Conservation (phyloP, 2,797 vertebrate species). For the Lacerta agilis region DNA sequence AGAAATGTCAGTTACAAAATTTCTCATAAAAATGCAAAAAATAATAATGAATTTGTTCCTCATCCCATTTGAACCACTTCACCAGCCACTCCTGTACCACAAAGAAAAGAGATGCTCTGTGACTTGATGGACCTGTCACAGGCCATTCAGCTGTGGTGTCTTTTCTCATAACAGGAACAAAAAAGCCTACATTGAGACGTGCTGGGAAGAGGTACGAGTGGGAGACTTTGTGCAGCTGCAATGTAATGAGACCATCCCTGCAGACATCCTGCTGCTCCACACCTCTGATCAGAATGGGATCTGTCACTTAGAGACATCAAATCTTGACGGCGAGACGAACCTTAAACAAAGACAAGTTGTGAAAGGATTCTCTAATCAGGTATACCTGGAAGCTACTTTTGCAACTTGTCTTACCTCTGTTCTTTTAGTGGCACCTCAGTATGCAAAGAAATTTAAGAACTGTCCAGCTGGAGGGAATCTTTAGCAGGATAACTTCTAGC, state of each 20-base stretch:
- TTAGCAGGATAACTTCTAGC: neutral
- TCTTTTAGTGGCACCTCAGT: neutral
- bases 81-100: neutral
- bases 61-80: neutral
- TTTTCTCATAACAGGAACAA: slow-evolving; percentile 77
- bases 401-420: neutral
- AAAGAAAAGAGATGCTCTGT: neutral
- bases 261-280: slow-evolving; percentile 90
- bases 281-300: slow-evolving; percentile 87
- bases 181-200: slow-evolving; percentile 79
- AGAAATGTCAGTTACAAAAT: no score
- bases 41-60: no score
- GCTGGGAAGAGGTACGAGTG: slow-evolving; percentile 91
- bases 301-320: slow-evolving; percentile 92
- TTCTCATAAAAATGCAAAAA: no score
- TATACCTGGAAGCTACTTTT: slow-evolving; percentile 62
- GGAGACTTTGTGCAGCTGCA: slow-evolving; percentile 91
- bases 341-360: slow-evolving; percentile 89
- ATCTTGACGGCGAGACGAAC: slow-evolving; percentile 94
- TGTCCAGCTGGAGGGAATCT: neutral
- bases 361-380: slow-evolving; percentile 78
- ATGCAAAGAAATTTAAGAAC: neutral
- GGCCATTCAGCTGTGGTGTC: rapidly evolving
- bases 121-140: neutral
- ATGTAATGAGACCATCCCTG: slow-evolving; percentile 90